Base-by-base conservation (phyloP, 2,888 invertebrate species). In the Mythimna pallens region DNA sequence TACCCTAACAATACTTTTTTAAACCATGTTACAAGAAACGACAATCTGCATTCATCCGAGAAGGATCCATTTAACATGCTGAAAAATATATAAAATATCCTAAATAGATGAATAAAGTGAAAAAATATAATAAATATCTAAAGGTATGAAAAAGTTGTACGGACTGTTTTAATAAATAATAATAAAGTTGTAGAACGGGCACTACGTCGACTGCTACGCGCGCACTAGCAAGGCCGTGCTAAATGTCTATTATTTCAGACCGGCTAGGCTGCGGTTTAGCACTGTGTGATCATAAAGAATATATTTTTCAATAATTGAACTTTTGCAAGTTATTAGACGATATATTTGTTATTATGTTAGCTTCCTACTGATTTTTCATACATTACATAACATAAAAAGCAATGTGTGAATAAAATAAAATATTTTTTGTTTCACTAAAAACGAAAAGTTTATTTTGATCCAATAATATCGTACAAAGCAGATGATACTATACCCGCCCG, bases 141-240 rank as follows among this genome's bases (percentile, higher is more conserved):
- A 12, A 25, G 20, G 20, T 36, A 50, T 36, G 36, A 65, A 47
- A 68, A 40, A 25, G 50, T 66, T 25, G 68, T 20, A n/a, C 7
- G 25, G 20, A 20, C 66, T n/a, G 65, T 65, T 36, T 68, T 22
- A 68, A 36, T 65, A 65, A 65, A 68, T 50, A 68, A 36, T 36
- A 50, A 65, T 67, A 25, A 65, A 65, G 65, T 68, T 34, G 65
- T 50, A 50, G 36, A 68, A 66, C 68, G 36, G 66, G 50, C 25
- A 30, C 22, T 64, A 43, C 12, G 34, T 36, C 50, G 36, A 22
- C 25, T n/a, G 47, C 14, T 36, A 14, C n/a, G 36, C 50, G 65
- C 12, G 22, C 34, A 36, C 50, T 4, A 25, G 68, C 66, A 68
- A 68, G 68, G 68, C 36, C 66, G 58, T 4, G 25, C 59, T 59